Conservation (phyloP, 2,113 vertebrate species). For the Anthoscopus minutus region DNA sequence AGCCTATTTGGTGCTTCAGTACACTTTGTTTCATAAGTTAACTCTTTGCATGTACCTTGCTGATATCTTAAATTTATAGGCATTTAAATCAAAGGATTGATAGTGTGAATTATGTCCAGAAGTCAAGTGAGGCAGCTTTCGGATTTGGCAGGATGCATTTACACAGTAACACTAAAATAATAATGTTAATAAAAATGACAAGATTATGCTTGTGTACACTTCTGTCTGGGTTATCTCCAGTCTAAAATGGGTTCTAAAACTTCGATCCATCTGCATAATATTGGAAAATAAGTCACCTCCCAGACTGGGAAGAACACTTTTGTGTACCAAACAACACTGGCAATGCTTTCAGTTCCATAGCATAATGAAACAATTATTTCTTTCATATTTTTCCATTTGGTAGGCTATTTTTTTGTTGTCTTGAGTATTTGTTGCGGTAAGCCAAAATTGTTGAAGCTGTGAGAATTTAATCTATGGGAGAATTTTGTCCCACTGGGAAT, state of each 20-base stretch:
- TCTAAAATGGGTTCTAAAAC: conserved; percentile 2
- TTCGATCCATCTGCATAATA: not conserved
- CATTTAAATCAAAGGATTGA: conserved; percentile 11
- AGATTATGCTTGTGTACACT: not conserved
- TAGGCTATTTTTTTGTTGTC: not conserved
- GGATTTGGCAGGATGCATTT: not conserved
- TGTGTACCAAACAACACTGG: not conserved
- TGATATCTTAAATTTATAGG: not conserved
- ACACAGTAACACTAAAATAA: not conserved
- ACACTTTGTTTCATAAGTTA: conserved; percentile 2
- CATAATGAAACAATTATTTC: not conserved
- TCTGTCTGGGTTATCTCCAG: not conserved
- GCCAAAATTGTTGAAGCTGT: not conserved
- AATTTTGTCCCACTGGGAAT: not conserved
- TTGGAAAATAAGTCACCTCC: not conserved
- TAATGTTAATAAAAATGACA: conserved; percentile 29
- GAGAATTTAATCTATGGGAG: not conserved
- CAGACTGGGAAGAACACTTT: not conserved
- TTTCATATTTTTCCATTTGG: not conserved
- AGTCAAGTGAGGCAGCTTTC: not conserved
- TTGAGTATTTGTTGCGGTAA: not conserved
- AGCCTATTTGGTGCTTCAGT: not conserved
- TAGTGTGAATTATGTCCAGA: not conserved
- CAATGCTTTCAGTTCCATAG: not conserved
- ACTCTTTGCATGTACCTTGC: not conserved